Percentiles rank a stretch among this genome's conserved stretches.
phyloP scores from a whole-genome alignment of 2,888 invertebrate species.

The Drosophila lacicola region DNA sequence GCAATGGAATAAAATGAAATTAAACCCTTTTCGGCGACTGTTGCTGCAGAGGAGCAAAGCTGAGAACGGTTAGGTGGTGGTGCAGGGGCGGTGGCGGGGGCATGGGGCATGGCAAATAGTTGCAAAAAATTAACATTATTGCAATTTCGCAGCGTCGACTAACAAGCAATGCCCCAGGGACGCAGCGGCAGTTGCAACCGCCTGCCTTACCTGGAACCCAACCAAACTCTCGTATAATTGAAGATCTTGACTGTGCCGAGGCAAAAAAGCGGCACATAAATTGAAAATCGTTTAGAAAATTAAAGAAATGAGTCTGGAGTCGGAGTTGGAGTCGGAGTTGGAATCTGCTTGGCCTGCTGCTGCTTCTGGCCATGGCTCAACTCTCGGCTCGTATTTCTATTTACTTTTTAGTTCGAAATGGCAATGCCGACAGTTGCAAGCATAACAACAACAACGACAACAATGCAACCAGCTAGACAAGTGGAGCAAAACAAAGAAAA shows the following conservation, averaged over 20 bases:
- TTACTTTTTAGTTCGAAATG: slow-evolving; percentile 50
- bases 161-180: slow-evolving; percentile 62
- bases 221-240: slow-evolving; percentile 51
- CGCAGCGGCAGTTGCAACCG: slow-evolving; percentile 12
- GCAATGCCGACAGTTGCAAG: slow-evolving; percentile 61
- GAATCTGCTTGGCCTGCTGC: slow-evolving; percentile 2
- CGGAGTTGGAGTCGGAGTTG: slow-evolving; percentile 9
- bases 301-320: slow-evolving; percentile 57
- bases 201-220: slow-evolving; percentile 30
- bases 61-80: slow-evolving; percentile 5
- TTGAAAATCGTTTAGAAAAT: slow-evolving; percentile 71
- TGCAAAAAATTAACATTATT: slow-evolving; percentile 75
- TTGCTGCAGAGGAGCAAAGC: slow-evolving; percentile 26
- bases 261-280: slow-evolving; percentile 51
- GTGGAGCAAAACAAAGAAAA: slow-evolving; percentile 56
- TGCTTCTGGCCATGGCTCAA: slow-evolving; percentile 41
- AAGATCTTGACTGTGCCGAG: slow-evolving; percentile 45
- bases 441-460: slow-evolving; percentile 24
- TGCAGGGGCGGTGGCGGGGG: not conserved
- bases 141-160: slow-evolving; percentile 59
- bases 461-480: slow-evolving; percentile 45
- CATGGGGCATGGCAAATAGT: slow-evolving; percentile 60
- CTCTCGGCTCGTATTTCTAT: slow-evolving; percentile 52
- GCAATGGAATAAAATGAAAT: slow-evolving; percentile 73
- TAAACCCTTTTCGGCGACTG: slow-evolving; percentile 77